Evolutionary conservation across 1,140 invertebrate genomes (phyloP).

Genomic region (Lordiphosa stackelbergi): DNA sequence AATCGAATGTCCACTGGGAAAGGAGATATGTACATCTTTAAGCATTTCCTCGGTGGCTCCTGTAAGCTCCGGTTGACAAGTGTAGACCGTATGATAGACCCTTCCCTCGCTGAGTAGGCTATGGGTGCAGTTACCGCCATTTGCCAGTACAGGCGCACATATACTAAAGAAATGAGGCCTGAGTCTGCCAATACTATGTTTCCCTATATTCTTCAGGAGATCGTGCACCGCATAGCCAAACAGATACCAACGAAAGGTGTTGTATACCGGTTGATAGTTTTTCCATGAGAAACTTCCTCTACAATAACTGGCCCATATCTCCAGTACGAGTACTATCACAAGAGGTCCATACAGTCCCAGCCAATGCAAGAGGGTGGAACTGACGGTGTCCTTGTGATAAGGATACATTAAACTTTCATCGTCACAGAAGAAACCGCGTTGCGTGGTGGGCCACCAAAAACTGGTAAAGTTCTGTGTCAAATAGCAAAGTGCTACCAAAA

Average conservation of each 20-base stretch:
- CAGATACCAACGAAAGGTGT: slow-evolving; percentile 85
- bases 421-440: slow-evolving; percentile 95
- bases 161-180: slow-evolving; percentile 93
- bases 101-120: slow-evolving; percentile 77
- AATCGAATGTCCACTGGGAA: slow-evolving; percentile 89
- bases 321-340: slow-evolving; percentile 23
- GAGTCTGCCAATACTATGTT: slow-evolving; percentile 92
- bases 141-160: slow-evolving; percentile 80
- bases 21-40: slow-evolving; percentile 86
- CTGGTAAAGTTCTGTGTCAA: slow-evolving; percentile 21
- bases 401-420: slow-evolving; percentile 94
- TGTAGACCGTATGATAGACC: slow-evolving; percentile 82
- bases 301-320: slow-evolving; percentile 1
- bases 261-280: slow-evolving; percentile 81
- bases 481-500: slow-evolving; percentile 22
- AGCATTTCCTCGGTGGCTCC: slow-evolving; percentile 78
- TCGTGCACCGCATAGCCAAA: slow-evolving; percentile 88
- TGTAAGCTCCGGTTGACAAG: slow-evolving; percentile 77
- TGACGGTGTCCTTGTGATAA: slow-evolving; percentile 85
- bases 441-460: slow-evolving; percentile 76
- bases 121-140: slow-evolving; percentile 39
- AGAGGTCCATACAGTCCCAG: slow-evolving; percentile 33
- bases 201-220: slow-evolving; percentile 90
- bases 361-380: slow-evolving; percentile 22
- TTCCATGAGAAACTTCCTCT: slow-evolving; percentile 48